Conservation (phyloP, 2,888 invertebrate species). For the Dynastes grantii region DNA sequence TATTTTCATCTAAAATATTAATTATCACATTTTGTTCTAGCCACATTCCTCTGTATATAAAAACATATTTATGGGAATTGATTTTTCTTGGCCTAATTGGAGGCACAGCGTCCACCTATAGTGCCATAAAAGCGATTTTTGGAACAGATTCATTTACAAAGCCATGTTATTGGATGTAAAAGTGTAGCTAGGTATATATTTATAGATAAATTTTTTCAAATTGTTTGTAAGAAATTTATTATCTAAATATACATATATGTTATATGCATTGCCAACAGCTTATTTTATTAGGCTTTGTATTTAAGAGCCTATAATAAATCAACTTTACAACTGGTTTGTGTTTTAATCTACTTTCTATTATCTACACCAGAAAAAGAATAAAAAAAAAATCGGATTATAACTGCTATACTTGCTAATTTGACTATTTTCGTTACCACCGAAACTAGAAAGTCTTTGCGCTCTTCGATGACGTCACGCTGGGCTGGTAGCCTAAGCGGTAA, state of each 20-base stretch:
- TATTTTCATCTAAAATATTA: slow-evolving; percentile 3
- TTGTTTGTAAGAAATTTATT: too few species aligned
- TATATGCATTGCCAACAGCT: not conserved
- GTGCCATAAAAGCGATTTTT: slow-evolving; percentile 75
- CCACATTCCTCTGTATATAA: slow-evolving; percentile 73
- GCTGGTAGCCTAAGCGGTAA: too few species aligned
- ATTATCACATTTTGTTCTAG: slow-evolving; percentile 68
- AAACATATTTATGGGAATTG: slow-evolving; percentile 76
- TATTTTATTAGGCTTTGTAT: too few species aligned
- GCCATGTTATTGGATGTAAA: slow-evolving; percentile 66
- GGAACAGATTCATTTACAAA: slow-evolving; percentile 63
- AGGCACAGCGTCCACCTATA: slow-evolving; percentile 76
- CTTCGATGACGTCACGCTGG: too few species aligned
- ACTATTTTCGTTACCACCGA: too few species aligned
- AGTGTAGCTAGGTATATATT: not conserved
- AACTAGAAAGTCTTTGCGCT: too few species aligned
- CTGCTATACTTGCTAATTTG: too few species aligned
- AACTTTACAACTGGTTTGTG: too few species aligned
- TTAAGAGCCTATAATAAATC: too few species aligned
- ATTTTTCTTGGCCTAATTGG: slow-evolving; percentile 76
- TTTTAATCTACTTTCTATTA: too few species aligned
- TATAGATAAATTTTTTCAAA: not conserved
- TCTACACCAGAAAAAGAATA: too few species aligned
- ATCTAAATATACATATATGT: not conserved
- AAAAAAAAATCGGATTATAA: too few species aligned